These are phyloP conservation scores for Anguilla megastoma DNA, from an alignment of 2,797 vertebrate genomes.

Conservation along the genomic window DNA sequence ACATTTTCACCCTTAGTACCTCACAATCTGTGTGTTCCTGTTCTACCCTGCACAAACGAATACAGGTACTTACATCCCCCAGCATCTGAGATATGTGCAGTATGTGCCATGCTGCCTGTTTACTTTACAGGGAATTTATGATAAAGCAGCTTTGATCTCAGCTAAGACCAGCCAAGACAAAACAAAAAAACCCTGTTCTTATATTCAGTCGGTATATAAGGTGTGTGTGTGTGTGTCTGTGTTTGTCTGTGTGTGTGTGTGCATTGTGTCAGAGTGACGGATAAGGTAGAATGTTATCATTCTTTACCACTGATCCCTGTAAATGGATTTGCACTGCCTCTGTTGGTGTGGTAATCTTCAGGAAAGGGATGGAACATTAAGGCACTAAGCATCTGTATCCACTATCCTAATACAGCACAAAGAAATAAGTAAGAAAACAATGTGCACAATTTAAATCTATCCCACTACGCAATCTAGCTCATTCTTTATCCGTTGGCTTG, in stretches of 20 bases:
- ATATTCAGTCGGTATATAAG: neutral
- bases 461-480: neutral
- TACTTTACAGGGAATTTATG: conserved; percentile 19
- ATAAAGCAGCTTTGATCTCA: conserved; percentile 4
- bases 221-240: neutral
- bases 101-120: neutral
- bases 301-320: neutral
- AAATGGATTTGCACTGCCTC: neutral
- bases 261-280: conserved; percentile 32
- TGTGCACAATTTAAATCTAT: neutral
- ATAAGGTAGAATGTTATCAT: conserved; percentile 11
- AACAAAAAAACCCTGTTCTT: neutral
- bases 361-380: neutral
- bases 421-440: neutral
- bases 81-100: neutral
- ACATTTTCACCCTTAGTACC: neutral
- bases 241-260: neutral
- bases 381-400: neutral
- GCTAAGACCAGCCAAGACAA: neutral
- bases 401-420: neutral
- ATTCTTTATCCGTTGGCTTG: neutral
- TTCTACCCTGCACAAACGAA: neutral
- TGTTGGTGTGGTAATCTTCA: neutral
- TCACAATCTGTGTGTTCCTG: neutral
- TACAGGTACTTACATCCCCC: neutral